A percentile compares a stretch with the other conserved stretches of the same genome.
Conservation (phyloP, 2,797 vertebrate species). For the Crax fasciolata region DNA sequence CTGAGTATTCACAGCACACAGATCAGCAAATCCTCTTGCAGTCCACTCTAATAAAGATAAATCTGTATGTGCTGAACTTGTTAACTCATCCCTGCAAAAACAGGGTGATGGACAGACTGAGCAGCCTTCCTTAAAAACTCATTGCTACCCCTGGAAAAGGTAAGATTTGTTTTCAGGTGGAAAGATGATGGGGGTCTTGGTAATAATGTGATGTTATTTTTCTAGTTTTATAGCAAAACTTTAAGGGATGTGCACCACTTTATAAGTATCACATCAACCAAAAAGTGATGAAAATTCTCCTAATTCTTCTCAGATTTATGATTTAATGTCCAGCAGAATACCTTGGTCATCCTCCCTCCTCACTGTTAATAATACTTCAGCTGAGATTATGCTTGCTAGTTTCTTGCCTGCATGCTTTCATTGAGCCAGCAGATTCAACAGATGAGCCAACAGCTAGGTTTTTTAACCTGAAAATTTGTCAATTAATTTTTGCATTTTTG, state of each 20-base stretch:
- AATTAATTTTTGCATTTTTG: not conserved
- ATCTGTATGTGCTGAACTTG: not conserved
- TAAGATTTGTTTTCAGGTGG: not conserved
- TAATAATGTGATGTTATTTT: not conserved
- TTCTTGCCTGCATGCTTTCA: not conserved
- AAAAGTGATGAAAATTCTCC: not conserved
- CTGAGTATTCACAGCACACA: not conserved
- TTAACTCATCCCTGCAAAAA: not conserved
- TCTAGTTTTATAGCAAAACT: not conserved
- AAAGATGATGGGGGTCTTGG: not conserved
- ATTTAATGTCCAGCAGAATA: not conserved
- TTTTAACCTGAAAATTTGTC: not conserved
- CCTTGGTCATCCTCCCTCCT: no score
- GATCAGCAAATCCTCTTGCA: not conserved
- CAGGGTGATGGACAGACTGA: not conserved
- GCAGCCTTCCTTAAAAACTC: not conserved
- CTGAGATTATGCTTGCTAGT: not conserved
- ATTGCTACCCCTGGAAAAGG: not conserved
- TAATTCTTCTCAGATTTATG: not conserved
- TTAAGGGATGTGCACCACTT: not conserved
- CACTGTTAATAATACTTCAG: not conserved
- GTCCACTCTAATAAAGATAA: not conserved
- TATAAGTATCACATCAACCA: not conserved
- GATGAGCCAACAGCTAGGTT: not conserved
- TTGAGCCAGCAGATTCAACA: no score